These are phyloP conservation scores for Onthophagus taurus DNA, from an alignment of 1,140 invertebrate species.

Conservation along the genomic window DNA sequence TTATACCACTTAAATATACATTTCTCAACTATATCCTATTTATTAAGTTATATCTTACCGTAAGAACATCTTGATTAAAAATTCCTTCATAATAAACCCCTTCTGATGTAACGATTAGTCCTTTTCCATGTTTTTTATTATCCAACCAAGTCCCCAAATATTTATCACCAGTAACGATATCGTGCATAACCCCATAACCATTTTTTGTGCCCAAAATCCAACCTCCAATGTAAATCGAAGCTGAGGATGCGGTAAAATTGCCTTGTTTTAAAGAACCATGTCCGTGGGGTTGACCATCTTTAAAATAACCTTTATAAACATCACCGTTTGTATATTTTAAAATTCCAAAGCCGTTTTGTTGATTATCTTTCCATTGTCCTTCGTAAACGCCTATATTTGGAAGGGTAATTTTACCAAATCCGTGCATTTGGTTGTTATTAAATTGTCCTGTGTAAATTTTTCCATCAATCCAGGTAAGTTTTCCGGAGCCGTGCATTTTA, in stretches of 20 bases:
- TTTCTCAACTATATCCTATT: not conserved
- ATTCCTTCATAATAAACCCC: conserved; percentile 84
- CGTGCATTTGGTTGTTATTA: conserved; percentile 62
- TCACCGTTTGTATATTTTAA: conserved; percentile 61
- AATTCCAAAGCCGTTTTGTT: conserved; percentile 69
- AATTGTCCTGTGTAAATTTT: conserved; percentile 70
- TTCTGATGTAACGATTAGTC: conserved; percentile 76
- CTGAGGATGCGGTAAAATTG: conserved; percentile 60
- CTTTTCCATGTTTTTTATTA: conserved; percentile 69
- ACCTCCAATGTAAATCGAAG: conserved; percentile 77
- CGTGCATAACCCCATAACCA: conserved; percentile 82
- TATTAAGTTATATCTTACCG: conserved; percentile 40
- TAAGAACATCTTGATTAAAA: conserved; percentile 67
- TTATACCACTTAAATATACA: not conserved
- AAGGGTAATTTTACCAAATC: conserved; percentile 60
- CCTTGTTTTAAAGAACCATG: conserved; percentile 76
- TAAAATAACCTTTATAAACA: conserved; percentile 76
- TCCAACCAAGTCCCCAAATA: conserved; percentile 81
- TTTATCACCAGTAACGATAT: conserved; percentile 76
- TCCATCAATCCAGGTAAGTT: conserved; percentile 72
- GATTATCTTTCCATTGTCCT: conserved; percentile 75
- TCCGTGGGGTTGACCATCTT: conserved; percentile 71
- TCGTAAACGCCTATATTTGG: conserved; percentile 59
- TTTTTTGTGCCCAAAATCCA: conserved; percentile 65
- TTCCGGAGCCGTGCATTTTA: conserved; percentile 72